Evolutionary conservation across 2,113 vertebrate species (phyloP), one percentile per base, ranked within the genome.

Genomic region (Antigone vipio): DNA sequence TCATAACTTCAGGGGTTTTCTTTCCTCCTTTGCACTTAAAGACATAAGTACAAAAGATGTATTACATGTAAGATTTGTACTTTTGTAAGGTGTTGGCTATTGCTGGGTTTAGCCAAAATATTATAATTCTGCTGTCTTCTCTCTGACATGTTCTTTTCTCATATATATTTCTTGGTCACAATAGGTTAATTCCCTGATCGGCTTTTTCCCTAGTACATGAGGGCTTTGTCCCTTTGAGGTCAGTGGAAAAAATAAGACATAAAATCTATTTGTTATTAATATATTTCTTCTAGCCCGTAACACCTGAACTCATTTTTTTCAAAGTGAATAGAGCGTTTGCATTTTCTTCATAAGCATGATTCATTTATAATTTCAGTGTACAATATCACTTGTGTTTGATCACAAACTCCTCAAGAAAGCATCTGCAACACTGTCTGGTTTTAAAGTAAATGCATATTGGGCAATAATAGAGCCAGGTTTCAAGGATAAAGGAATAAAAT

Each of bases 231-330:
- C 91, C 55, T 81, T 89, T 45, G 56, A 91, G 77, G 24, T 73
- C 71, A 85, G 29, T 83, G 38, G n/a, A 67, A 85, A 93, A 86
- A 87, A 60, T 7, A 69, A 59, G 90, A 67, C 38, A 85, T 44
- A 92, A 89, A 94, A 97, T 84, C 79, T 85, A 56, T 84, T 86
- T 86, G 40, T 78, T 91, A 81, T 58, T 81, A 84, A 81, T 89
- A 26, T 68, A 78, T 42, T 93, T 89, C 68, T 88, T 89, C 44
- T 68, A 76, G 35, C 11, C 11, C 32, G 62, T 26, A 56, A 58
- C 92, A 42, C 18, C 34, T 8, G 49, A 73, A n/a, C 3, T 35
- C 5, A 1, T 32, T 71, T 75, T 60, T 68, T 53, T 47, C 22
- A 66, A 85, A 56, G 27, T 35, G 38, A 87, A 91, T 1, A 8